Evolutionary conservation across 1,140 invertebrate species (phyloP).

Genomic region (Thaumetopoea pityocampa): DNA sequence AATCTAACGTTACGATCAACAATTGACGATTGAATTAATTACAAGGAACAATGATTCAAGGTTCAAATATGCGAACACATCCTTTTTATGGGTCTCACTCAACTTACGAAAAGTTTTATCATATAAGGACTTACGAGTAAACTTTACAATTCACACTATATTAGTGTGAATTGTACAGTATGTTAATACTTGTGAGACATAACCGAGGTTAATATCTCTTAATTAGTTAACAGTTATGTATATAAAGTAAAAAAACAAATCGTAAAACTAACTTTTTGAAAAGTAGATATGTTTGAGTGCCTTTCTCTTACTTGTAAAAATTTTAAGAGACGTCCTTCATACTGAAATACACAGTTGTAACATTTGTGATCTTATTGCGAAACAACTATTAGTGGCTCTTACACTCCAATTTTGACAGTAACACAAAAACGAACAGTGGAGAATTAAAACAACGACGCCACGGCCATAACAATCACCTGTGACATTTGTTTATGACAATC

Average conservation of each 20-base stretch:
- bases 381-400: conserved; percentile 13
- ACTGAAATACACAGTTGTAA: conserved; percentile 10
- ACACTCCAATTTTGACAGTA: conserved; percentile 19
- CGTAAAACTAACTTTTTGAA: conserved; percentile 14
- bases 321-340: conserved; percentile 21
- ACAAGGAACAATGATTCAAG: conserved; percentile 31
- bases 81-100: conserved; percentile 13
- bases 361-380: conserved; percentile 13
- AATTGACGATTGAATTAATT: conserved; percentile 24
- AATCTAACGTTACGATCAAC: background rate
- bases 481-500: too few species aligned
- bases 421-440: conserved; percentile 13
- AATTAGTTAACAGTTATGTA: conserved; percentile 6
- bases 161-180: conserved; percentile 4
- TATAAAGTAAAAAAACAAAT: conserved; percentile 2
- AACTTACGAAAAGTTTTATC: background rate
- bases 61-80: conserved; percentile 21
- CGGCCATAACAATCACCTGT: conserved; percentile 22
- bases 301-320: conserved; percentile 12
- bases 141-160: conserved; percentile 6
- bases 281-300: background rate
- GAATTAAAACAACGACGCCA: conserved; percentile 29
- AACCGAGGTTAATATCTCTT: conserved; percentile 1
- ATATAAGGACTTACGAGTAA: background rate
- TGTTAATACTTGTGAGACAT: background rate